Conservation (phyloP, 1,140 invertebrate species). For the Panonychus citri region DNA sequence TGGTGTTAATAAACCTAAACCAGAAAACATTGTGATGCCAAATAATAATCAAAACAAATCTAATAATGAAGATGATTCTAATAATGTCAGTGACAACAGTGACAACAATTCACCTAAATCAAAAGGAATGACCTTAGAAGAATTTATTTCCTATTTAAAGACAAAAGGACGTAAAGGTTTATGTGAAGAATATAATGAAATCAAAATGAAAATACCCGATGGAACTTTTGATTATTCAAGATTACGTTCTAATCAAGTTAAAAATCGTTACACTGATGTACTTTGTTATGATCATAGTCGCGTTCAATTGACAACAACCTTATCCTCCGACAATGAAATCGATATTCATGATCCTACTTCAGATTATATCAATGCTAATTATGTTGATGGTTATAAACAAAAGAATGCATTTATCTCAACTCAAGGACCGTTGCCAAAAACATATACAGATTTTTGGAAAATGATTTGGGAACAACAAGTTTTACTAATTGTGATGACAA, state of each 20-base stretch:
- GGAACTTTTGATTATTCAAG: slow-evolving; percentile 23
- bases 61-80: neutral
- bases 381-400: slow-evolving; percentile 90
- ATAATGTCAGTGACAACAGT: neutral
- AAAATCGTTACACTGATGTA: slow-evolving; percentile 90
- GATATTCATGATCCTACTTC: slow-evolving; percentile 42
- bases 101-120: neutral
- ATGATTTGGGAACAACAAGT: slow-evolving; percentile 36
- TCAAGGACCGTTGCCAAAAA: slow-evolving; percentile 47
- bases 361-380: slow-evolving; percentile 95
- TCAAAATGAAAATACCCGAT: slow-evolving; percentile 27
- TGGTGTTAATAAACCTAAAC: neutral
- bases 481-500: slow-evolving; percentile 70
- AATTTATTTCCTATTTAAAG: slow-evolving; percentile 50
- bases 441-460: slow-evolving; percentile 16
- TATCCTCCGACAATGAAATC: too few relatives aligned
- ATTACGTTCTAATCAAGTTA: slow-evolving; percentile 52
- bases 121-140: slow-evolving; percentile 38
- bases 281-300: slow-evolving; percentile 82
- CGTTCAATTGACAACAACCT: slow-evolving; percentile 48
- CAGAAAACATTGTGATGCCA: slow-evolving; percentile 2
- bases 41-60: neutral
- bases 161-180: slow-evolving; percentile 49
- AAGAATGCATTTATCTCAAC: slow-evolving; percentile 94
- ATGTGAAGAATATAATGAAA: slow-evolving; percentile 48